A percentile compares a stretch with the other conserved stretches of the same genome.
Conservation (phyloP, 2,888 invertebrate genomes). For the Andrena dorsata region DNA sequence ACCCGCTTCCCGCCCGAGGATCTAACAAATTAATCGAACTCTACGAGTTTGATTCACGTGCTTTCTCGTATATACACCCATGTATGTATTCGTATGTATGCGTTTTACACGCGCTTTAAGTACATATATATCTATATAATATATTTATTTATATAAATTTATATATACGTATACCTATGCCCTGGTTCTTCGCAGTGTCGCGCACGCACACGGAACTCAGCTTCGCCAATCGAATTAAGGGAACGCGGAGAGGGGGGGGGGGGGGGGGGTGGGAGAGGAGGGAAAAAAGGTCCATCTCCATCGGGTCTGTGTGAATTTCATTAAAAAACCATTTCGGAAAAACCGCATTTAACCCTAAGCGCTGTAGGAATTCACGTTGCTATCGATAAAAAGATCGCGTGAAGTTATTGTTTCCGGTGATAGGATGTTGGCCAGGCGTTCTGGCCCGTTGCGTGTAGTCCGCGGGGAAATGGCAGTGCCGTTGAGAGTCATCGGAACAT, state of each 20-base stretch:
- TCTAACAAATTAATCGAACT: conserved; percentile 76
- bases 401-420: conserved; percentile 46
- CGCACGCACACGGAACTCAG: conserved; percentile 59
- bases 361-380: neutral
- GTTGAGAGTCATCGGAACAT: conserved; percentile 57
- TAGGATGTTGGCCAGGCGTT: conserved; percentile 38
- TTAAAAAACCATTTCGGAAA: conserved; percentile 45
- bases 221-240: conserved; percentile 8
- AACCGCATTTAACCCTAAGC: conserved; percentile 9
- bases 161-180: conserved; percentile 69
- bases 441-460: conserved; percentile 46
- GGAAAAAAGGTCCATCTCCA: neutral
- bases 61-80: conserved; percentile 73
- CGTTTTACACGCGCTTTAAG: conserved; percentile 58
- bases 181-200: conserved; percentile 72
- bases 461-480: conserved; percentile 66
- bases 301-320: neutral
- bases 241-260: too few species aligned
- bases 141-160: conserved; percentile 56
- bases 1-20: conserved; percentile 56
- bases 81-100: conserved; percentile 63
- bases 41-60: conserved; percentile 81
- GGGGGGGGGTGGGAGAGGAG: too few species aligned
- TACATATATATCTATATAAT: conserved; percentile 58
- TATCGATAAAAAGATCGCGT: conserved; percentile 12